Conservation (phyloP, 2,113 vertebrate species). For the Forbesichthys agassizii region DNA sequence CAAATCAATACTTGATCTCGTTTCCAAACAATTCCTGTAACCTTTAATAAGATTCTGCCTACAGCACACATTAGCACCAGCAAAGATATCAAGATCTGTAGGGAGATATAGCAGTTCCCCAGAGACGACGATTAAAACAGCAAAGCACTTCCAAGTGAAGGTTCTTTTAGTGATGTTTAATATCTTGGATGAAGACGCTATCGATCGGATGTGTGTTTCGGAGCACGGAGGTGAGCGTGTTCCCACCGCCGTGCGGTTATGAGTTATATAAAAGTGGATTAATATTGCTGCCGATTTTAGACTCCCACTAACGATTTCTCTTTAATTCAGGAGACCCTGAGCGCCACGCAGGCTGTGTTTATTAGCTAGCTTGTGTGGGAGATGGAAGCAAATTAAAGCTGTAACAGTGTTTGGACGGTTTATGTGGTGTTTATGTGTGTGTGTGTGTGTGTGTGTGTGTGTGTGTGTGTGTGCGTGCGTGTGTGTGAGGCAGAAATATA, state of each 20-base stretch:
- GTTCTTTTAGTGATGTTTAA: conserved; percentile 53
- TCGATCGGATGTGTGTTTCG: conserved; percentile 51
- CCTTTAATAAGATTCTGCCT: conserved; percentile 47
- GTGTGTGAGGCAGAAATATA: not conserved
- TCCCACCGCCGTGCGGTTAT: conserved; percentile 53
- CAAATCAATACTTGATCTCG: conserved; percentile 28
- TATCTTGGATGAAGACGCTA: conserved; percentile 56
- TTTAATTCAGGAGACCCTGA: conserved; percentile 28
- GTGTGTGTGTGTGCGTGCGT: not conserved
- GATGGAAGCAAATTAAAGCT: no score
- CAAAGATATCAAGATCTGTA: conserved; percentile 34
- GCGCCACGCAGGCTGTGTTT: conserved; percentile 15
- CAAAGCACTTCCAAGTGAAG: conserved; percentile 40
- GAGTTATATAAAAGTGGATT: conserved; percentile 53
- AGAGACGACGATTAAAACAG: conserved; percentile 29
- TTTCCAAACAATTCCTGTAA: conserved; percentile 26
- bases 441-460: not conserved
- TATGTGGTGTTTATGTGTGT: not conserved
- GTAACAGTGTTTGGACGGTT: not conserved
- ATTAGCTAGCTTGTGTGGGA: not conserved
- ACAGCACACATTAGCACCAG: conserved; percentile 40
- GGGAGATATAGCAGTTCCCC: conserved; percentile 19
- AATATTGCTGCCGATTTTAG: conserved; percentile 49
- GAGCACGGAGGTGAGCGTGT: conserved; percentile 57
- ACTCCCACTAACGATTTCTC: conserved; percentile 44